Evolutionary conservation across 2,797 vertebrate genomes (phyloP), one percentile per base, ranked within the genome.

Genomic region (Coreius guichenoti): DNA sequence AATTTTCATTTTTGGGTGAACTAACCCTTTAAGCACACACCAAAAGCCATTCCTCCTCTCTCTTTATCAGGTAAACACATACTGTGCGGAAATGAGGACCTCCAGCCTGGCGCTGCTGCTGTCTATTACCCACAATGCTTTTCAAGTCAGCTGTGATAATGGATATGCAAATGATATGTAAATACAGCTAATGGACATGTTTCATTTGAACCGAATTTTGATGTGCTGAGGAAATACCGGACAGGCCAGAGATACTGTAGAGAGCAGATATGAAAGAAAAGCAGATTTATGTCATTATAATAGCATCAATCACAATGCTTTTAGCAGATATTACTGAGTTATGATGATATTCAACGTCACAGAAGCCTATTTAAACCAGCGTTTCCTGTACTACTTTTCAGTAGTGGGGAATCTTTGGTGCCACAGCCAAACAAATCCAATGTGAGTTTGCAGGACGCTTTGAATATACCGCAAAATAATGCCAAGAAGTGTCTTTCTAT

Each of bases 81-180:
- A 86, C 86, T 89, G 89, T 13, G 87, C 29, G 5, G 33, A 87
- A 88, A 87, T 83, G 73, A 89, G 58, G 75, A 77, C 74, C 84
- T 82, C 81, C 49, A 81, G 47, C 65, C 21, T 81, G 23, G 70
- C 56, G 51, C 80, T 77, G 54, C 43, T 81, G 73, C 80, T 69
- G 86, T 81, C 82, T 69, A 78, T 88, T 80, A 56, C 81, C 56
- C 76, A 68, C 61, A 86, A 87, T 87, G 87, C 73, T 63, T 79
- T 80, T 68, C 76, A 74, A 87, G 86, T 88, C 80, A 83, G 73
- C 61, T 72, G 61, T 86, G 58, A 83, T 83, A 86, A 85, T 88
- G 80, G 65, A 39, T 90, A 89, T 90, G 88, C 72, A 88, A 89
- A 90, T 90, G 3, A 80, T 86, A 91, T 90, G 86, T 86, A 90